Base-by-base conservation (phyloP, 2,888 invertebrate genomes). In the Autographa pulchrina region DNA sequence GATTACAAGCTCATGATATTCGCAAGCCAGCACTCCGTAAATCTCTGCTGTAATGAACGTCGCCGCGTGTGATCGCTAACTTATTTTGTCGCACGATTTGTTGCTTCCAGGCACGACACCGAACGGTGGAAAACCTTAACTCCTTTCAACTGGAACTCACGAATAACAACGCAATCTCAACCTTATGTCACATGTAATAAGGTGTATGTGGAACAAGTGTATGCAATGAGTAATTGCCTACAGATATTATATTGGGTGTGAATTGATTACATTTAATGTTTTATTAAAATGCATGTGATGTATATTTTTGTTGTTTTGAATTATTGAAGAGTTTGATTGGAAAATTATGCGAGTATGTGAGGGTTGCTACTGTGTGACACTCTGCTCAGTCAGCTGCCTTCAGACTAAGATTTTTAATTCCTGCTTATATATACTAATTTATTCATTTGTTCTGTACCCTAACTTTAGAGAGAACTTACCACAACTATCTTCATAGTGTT, bases 11-110 rank as follows among this genome's bases (percentile, higher is more conserved):
- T 54, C 35, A 13, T 86, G 75, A 74, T 74, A 86, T 85, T 85
- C 84, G 88, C 91, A 90, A 91, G 89, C 88, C 88, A 75, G 76
- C 61, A 65, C 78, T 86, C 84, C 88, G 88, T 94, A 89, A 88
- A 92, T 94, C 94, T 94, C 80, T 74, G 67, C 70, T 76, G 90
- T 92, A 95, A 95, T 92, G 92, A 93, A 88, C 85, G 85, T 86
- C 94, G 91, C 94, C 89, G 93, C 94, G 91, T 94, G 94, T 90
- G 93, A 87, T 88, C 91, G 88, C 86, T 85, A 86, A 89, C 89
- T 92, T 92, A 92, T 93, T 92, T 90, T 84, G 86, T 76, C 83
- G 72, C 83, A 86, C 90, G 93, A 94, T 94, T 94, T 94, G 94
- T 94, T 89, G 90, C 85, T 83, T 73, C 84, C 84, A 83, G 89